Percentiles rank a stretch among this genome's conserved stretches.
Conservation (phyloP, 2,888 invertebrate species). For the Mechanitis mazaeus region DNA sequence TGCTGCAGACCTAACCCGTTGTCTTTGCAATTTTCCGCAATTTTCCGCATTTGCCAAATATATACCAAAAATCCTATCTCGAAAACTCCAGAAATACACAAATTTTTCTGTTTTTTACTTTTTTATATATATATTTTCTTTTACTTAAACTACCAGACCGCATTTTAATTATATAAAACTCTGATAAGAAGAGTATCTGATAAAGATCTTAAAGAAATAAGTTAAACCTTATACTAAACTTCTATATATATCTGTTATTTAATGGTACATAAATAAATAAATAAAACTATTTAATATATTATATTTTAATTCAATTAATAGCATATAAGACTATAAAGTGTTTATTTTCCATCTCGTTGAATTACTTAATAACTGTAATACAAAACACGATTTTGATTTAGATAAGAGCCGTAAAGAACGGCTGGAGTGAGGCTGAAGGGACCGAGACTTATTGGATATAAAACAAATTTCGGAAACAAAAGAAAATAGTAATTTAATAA, state of each 20-base stretch:
- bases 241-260: neutral
- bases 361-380: constrained; percentile 54
- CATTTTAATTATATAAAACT: too few species aligned
- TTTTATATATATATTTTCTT: too few species aligned
- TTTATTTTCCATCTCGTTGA: constrained; percentile 55
- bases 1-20: constrained; percentile 31
- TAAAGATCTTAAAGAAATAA: too few species aligned
- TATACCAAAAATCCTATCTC: too few species aligned
- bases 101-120: too few species aligned
- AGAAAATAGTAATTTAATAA: constrained; percentile 23
- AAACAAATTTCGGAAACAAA: constrained; percentile 23
- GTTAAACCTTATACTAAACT: neutral
- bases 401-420: constrained; percentile 45
- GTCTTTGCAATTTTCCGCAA: constrained; percentile 68
- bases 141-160: too few species aligned
- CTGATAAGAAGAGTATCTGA: too few species aligned
- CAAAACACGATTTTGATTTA: constrained; percentile 61
- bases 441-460: constrained; percentile 20
- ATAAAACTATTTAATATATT: neutral
- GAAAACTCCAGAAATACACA: too few species aligned
- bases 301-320: neutral
- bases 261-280: too few species aligned
- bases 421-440: constrained; percentile 24
- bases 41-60: constrained; percentile 53
- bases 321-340: neutral